Evolutionary conservation across 1,140 invertebrate genomes (phyloP), one percentile per base, ranked within the genome.

Genomic region (Neodiprion pinetum): DNA sequence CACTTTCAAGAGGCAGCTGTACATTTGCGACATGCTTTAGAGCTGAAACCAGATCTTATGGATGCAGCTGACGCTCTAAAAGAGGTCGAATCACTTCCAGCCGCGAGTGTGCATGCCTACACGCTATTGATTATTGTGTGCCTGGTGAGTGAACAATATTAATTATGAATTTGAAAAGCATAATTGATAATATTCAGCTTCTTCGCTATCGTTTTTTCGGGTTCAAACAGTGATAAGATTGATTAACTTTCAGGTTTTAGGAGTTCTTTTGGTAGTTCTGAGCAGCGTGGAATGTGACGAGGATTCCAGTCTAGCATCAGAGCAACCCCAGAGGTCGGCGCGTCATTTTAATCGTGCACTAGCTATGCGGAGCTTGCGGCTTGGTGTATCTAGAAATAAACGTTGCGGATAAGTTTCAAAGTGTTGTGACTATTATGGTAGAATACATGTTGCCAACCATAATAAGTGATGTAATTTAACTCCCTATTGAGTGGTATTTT

Each of bases 41-140:
- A 96, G 82, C 86, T 96, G 73, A 92, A 95, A 85, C 95, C 95
- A 49, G 94, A 94, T 77, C 95, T 96, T 84, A 92, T 94, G 80
- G 94, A 95, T 75, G 95, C 95, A 17, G 86, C 93, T 73, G 90
- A 91, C 53, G 93, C 94, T 70, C 88, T 96, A n/a, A 92, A 92
- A 82, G 95, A 96, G 79, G 92, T 95, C 79, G 94, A 95, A 81
- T 91, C 92, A 78, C 90, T 93, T 80, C 93, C 94, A 14, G 90
- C 92, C 75, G 91, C 93, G 28, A 92, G 93, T 14, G 92, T 95
- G 79, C 94, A 95, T 80, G 90, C 94, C 71, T 96, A 96, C 85
- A 96, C 95, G 17, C 88, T 96, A 65, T 91, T 96, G 77, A 96
- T 96, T 81, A 96, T 97, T 78, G 90, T 96, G 75, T 95, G 93